These are phyloP conservation scores for Mungos mungo DNA, from an alignment of 2,113 vertebrate species.

Conservation along the genomic window DNA sequence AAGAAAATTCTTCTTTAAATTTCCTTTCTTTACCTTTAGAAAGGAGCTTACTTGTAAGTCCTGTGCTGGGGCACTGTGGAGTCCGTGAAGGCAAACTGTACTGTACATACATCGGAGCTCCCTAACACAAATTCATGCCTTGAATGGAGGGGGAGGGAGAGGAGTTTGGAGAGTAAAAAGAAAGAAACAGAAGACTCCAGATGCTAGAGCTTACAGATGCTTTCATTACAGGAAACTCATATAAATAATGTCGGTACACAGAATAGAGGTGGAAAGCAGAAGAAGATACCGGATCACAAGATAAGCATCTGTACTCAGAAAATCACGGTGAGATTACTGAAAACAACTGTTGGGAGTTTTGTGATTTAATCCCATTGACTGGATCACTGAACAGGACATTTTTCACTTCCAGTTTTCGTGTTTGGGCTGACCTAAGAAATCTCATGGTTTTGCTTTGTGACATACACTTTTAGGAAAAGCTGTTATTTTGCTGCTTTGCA, in stretches of 20 bases:
- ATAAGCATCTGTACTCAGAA: neutral
- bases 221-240: constrained; percentile 13
- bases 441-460: neutral
- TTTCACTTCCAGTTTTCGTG: neutral
- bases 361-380: neutral
- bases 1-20: neutral
- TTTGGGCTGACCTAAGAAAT: constrained; percentile 46
- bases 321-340: neutral
- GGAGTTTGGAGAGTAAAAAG: neutral
- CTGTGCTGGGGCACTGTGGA: neutral
- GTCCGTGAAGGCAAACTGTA: neutral
- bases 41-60: neutral
- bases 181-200: constrained; percentile 24
- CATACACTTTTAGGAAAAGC: constrained; percentile 23
- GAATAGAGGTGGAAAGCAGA: neutral
- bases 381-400: neutral
- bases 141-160: neutral
- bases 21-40: neutral
- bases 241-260: neutral
- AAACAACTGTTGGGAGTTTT: constrained; percentile 10
- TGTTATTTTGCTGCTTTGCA: constrained; percentile 37
- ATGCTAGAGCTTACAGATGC: neutral
- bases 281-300: neutral
- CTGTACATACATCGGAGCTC: neutral
- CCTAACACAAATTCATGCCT: neutral